These are phyloP conservation scores for Bombycilla garrulus DNA, from an alignment of 2,113 vertebrate genomes.

Conservation along the genomic window DNA sequence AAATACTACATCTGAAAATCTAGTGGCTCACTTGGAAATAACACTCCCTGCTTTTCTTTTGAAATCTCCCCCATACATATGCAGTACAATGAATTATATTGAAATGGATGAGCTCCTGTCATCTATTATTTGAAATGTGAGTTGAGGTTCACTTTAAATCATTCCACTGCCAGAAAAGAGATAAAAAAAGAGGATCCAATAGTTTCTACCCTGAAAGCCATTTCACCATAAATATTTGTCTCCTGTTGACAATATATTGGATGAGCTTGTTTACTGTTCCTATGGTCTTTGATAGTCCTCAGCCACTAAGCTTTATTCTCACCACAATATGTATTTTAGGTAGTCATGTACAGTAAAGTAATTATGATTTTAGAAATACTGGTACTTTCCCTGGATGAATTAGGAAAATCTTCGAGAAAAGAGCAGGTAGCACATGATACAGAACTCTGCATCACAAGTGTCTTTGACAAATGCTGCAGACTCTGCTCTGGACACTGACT, in stretches of 20 bases:
- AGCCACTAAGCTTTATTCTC: background rate
- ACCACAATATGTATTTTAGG: background rate
- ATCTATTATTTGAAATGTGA: constrained; percentile 56
- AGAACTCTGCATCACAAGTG: background rate
- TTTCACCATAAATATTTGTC: constrained; percentile 44
- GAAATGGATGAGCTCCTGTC: constrained; percentile 52
- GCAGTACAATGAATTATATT: constrained; percentile 11
- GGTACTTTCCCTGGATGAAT: background rate
- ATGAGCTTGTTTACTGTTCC: constrained; percentile 22
- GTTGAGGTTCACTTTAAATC: constrained; percentile 42
- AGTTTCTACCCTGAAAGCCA: constrained; percentile 14
- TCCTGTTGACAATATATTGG: constrained; percentile 32
- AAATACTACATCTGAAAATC: constrained; percentile 17
- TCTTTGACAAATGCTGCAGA: background rate
- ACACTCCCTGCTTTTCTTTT: background rate
- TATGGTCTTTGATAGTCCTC: background rate
- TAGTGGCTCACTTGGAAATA: background rate
- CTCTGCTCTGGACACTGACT: background rate
- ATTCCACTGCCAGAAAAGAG: constrained; percentile 4
- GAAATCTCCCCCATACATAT: constrained; percentile 37
- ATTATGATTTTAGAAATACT: background rate
- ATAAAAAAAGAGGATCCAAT: constrained; percentile 1
- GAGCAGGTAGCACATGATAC: background rate
- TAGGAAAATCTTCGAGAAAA: background rate
- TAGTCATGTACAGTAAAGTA: background rate